phyloP scores from a whole-genome alignment of 2,113 vertebrate genomes.

The Aspidoscelis tigris region DNA sequence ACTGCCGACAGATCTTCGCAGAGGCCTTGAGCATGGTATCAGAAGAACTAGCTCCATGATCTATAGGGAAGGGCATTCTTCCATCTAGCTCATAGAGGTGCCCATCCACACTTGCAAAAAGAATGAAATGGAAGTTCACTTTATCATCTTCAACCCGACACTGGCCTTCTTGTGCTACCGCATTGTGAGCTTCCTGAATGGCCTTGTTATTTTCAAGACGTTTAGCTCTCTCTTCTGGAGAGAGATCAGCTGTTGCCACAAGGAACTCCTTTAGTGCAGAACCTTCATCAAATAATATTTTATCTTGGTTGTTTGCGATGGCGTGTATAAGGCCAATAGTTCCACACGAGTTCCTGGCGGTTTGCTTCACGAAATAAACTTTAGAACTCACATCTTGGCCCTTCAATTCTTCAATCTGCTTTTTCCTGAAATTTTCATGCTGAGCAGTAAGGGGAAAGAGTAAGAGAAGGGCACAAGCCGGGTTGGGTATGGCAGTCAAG shows the following conservation, averaged over 20 bases:
- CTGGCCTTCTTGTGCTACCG: conserved; percentile 88
- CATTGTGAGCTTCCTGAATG: conserved; percentile 89
- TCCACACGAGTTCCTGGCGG: conserved; percentile 90
- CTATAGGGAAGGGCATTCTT: conserved; percentile 86
- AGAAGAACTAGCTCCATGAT: conserved; percentile 85
- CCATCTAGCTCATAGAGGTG: conserved; percentile 95
- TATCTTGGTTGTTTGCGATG: conserved; percentile 90
- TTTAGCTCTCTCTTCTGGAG: conserved; percentile 90
- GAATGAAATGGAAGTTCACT: conserved; percentile 94
- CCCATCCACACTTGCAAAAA: conserved; percentile 89
- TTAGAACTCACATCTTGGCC: conserved; percentile 77
- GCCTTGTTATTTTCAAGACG: conserved; percentile 89
- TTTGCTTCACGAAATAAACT: conserved; percentile 95
- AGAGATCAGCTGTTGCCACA: conserved; percentile 85
- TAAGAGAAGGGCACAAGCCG: conserved; percentile 89
- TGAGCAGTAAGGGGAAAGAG: conserved; percentile 93
- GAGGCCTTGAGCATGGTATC: conserved; percentile 87
- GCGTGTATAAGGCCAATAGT: conserved; percentile 93
- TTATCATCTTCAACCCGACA: conserved; percentile 91
- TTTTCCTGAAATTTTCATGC: conserved; percentile 92
- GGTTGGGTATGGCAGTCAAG: conserved; percentile 82
- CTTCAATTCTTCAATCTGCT: conserved; percentile 85
- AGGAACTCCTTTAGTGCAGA: conserved; percentile 93
- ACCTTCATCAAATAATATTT: conserved; percentile 82
- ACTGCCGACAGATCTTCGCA: conserved; percentile 89